These are phyloP conservation scores for Solenopsis fugax DNA, from an alignment of 1,140 invertebrate species.

Conservation along the genomic window DNA sequence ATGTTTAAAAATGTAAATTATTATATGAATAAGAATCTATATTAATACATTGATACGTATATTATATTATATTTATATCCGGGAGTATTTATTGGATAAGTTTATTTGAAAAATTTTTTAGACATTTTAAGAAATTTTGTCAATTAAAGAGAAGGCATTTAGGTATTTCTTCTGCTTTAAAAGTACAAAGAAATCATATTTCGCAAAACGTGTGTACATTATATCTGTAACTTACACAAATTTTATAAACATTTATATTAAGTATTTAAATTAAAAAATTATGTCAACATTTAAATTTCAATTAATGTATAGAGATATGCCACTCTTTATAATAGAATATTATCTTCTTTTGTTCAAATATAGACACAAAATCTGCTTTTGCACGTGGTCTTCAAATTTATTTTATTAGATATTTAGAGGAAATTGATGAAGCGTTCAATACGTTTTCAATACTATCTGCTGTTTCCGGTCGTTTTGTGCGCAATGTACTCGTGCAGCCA, in stretches of 20 bases:
- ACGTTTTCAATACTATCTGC: background rate
- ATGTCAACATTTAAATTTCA: conserved; percentile 7
- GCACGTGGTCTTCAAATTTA: background rate
- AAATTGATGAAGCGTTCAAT: background rate
- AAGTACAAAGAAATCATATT: background rate
- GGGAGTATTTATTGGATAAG: no score
- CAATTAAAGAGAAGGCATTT: background rate
- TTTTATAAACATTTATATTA: background rate
- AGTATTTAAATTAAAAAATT: background rate
- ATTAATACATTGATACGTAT: no score
- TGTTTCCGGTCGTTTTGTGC: conserved; percentile 3
- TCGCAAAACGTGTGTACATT: background rate
- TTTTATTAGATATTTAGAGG: conserved; percentile 5
- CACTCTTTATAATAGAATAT: background rate
- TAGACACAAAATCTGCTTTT: background rate
- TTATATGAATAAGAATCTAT: no score
- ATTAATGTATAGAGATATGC: background rate
- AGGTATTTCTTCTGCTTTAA: background rate
- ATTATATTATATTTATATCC: no score
- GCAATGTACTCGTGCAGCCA: background rate
- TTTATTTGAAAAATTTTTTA: no score
- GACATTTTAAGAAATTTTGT: conserved; percentile 3
- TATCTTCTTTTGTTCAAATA: background rate
- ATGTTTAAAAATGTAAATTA: no score
- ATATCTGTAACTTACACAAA: background rate